A percentile compares a stretch with the other conserved stretches of the same genome.
phyloP scores from a whole-genome alignment of 2,113 vertebrate genomes.

The Megatriorchis doriae region DNA sequence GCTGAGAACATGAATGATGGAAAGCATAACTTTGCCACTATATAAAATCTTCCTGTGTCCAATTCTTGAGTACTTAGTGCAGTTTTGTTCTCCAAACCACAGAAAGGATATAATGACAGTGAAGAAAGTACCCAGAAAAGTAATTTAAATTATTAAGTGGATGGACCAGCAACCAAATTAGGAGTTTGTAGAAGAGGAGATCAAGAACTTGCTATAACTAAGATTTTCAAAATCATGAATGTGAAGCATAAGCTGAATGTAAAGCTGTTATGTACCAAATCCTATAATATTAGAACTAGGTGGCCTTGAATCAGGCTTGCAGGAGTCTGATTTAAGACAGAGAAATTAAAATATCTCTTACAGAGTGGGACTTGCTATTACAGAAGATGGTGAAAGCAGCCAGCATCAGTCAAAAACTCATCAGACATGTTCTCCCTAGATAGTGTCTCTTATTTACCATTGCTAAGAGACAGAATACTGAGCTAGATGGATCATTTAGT shows the following conservation, averaged over 20 bases:
- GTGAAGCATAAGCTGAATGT: not conserved
- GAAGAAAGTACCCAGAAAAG: not conserved
- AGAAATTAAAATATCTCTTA: not conserved
- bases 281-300: not conserved
- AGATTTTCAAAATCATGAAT: not conserved
- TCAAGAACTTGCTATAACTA: not conserved
- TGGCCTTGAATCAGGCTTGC: not conserved
- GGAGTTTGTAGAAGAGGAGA: not conserved
- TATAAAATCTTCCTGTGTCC: not conserved
- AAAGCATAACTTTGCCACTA: not conserved
- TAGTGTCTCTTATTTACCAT: not conserved
- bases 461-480: not conserved
- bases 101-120: not conserved
- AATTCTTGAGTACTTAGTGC: not conserved
- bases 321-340: not conserved
- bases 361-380: not conserved
- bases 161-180: not conserved
- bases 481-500: not conserved
- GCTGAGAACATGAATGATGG: not conserved
- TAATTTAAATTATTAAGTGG: not conserved
- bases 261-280: not conserved
- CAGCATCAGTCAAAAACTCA: not conserved
- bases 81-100: not conserved
- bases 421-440: not conserved
- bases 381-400: not conserved